Evolutionary conservation across 2,113 vertebrate species (phyloP).

Genomic region (Notothenia rossii): DNA sequence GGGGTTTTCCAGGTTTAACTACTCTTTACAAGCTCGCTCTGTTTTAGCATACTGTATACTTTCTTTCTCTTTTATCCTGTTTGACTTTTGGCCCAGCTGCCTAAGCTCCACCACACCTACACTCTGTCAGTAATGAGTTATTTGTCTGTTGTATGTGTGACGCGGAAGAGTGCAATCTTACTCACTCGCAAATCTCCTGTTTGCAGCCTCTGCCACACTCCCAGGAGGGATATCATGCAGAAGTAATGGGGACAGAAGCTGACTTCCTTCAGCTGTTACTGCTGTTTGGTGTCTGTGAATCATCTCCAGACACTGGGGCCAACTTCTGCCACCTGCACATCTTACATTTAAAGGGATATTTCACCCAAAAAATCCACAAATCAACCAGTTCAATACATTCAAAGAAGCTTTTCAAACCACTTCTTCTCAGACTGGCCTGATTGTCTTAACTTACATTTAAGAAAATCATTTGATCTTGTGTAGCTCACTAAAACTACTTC

Average conservation of each 20-base stretch:
- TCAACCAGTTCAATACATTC: not conserved
- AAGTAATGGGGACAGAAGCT: constrained; percentile 3
- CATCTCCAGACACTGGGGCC: not conserved
- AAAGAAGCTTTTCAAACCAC: not conserved
- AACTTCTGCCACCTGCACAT: not conserved
- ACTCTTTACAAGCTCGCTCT: constrained; percentile 14
- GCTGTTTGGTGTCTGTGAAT: not conserved
- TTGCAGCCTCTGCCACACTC: constrained; percentile 15
- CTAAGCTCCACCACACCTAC: constrained; percentile 30
- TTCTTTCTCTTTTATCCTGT: constrained; percentile 60
- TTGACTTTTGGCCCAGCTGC: constrained; percentile 56
- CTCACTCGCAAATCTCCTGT: constrained; percentile 25
- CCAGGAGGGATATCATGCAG: constrained; percentile 4
- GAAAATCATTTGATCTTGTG: not conserved
- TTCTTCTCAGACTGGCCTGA: not conserved
- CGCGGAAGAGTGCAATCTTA: constrained; percentile 30
- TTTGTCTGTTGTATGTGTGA: constrained; percentile 41
- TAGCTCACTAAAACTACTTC: not conserved
- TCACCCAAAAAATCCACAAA: not conserved
- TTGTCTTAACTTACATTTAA: not conserved
- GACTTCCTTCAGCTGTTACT: constrained; percentile 7
- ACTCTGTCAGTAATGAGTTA: constrained; percentile 52
- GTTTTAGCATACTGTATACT: constrained; percentile 17
- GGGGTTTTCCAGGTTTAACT: constrained; percentile 63
- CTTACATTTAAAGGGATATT: not conserved